These are phyloP conservation scores for Drepanosiphum platanoidis DNA, from an alignment of 2,888 invertebrate species.

Conservation along the genomic window DNA sequence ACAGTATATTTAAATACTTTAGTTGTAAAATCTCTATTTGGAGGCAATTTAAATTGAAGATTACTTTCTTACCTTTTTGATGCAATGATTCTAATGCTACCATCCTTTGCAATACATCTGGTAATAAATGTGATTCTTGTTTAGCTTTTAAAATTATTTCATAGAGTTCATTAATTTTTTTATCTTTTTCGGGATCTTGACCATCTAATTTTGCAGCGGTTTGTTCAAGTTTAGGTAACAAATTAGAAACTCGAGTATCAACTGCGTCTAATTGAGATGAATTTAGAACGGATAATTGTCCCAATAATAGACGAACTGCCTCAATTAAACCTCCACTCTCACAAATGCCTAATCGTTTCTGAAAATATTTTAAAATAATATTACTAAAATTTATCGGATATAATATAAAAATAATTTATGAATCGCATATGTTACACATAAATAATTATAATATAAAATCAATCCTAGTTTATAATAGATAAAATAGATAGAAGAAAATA, in stretches of 20 bases:
- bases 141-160: conserved; percentile 89
- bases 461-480: background rate
- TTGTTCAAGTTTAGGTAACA: conserved; percentile 81
- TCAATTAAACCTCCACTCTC: conserved; percentile 58
- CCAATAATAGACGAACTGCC: conserved; percentile 67
- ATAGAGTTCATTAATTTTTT: conserved; percentile 83
- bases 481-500: too few species aligned
- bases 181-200: conserved; percentile 74
- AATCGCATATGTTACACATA: background rate
- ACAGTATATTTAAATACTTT: background rate
- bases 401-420: background rate
- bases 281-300: conserved; percentile 83
- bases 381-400: background rate
- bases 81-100: conserved; percentile 87
- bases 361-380: conserved; percentile 17
- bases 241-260: conserved; percentile 80
- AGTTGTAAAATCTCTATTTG: conserved; percentile 30
- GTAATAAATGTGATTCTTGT: conserved; percentile 80
- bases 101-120: conserved; percentile 84
- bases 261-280: conserved; percentile 84
- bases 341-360: conserved; percentile 49
- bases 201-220: conserved; percentile 72
- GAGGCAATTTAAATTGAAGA: background rate
- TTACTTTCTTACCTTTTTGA: conserved; percentile 78
- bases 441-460: background rate